phyloP scores from a whole-genome alignment of 2,113 vertebrate species.

The Corythoichthys haematopterus region DNA sequence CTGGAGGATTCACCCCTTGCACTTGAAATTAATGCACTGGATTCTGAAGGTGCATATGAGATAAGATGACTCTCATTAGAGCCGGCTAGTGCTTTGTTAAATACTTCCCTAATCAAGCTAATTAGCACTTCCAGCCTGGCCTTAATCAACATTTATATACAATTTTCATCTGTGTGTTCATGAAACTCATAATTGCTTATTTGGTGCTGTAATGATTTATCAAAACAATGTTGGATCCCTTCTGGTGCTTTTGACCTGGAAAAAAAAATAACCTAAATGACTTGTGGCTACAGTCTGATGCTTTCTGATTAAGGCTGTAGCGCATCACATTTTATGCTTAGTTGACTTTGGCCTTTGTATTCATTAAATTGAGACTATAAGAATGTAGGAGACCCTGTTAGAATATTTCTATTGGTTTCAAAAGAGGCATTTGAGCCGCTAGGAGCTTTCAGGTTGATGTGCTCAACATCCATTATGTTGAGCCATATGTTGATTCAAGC shows the following conservation, averaged over 20 bases:
- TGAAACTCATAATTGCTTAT: slow-evolving; percentile 11
- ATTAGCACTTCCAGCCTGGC: not conserved
- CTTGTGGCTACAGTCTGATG: slow-evolving; percentile 49
- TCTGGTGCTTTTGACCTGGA: slow-evolving; percentile 66
- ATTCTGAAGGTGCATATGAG: slow-evolving; percentile 83
- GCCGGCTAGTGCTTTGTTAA: slow-evolving; percentile 1
- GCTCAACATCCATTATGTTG: slow-evolving; percentile 1
- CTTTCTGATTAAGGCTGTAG: slow-evolving; percentile 41
- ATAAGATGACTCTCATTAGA: not conserved
- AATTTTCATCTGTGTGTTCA: not conserved
- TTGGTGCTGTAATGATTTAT: slow-evolving; percentile 23
- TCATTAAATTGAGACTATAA: slow-evolving; percentile 26
- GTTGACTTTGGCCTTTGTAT: slow-evolving; percentile 35
- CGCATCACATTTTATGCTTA: slow-evolving; percentile 37
- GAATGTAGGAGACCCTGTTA: slow-evolving; percentile 13
- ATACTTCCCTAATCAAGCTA: not conserved
- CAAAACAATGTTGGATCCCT: slow-evolving; percentile 20
- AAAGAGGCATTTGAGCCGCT: slow-evolving; percentile 13
- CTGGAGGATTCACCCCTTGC: slow-evolving; percentile 91
- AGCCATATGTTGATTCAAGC: not conserved
- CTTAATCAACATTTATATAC: not conserved
- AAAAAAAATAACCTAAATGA: slow-evolving; percentile 55
- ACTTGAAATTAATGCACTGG: slow-evolving; percentile 86
- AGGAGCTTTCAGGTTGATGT: slow-evolving; percentile 17
- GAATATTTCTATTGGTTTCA: slow-evolving; percentile 37